These are phyloP conservation scores for Pogonognathellus flavescens DNA, from an alignment of 1,140 invertebrate genomes.

Conservation along the genomic window DNA sequence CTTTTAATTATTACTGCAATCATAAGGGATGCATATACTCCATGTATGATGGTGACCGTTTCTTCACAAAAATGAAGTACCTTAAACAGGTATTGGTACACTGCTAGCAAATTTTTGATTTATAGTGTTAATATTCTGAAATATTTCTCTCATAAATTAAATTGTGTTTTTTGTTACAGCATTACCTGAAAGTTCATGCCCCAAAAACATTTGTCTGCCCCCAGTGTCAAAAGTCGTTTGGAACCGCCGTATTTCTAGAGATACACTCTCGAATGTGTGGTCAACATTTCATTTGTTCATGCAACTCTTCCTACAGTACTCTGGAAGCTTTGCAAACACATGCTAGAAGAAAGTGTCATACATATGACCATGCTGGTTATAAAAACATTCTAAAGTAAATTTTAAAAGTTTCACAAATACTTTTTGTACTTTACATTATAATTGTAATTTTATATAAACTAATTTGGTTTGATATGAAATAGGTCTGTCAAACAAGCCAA, in stretches of 20 bases:
- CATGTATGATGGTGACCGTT: slow-evolving; percentile 67
- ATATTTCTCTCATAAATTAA: no score
- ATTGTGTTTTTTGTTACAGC: no score
- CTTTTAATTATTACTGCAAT: slow-evolving; percentile 70
- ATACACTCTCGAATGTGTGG: slow-evolving; percentile 73
- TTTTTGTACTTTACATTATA: not conserved
- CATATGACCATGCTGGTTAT: slow-evolving; percentile 66
- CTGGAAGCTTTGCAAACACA: slow-evolving; percentile 76
- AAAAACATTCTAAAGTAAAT: slow-evolving; percentile 69
- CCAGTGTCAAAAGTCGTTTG: slow-evolving; percentile 74
- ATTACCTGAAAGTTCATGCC: slow-evolving; percentile 77
- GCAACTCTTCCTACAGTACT: slow-evolving; percentile 72
- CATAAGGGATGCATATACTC: slow-evolving; percentile 70
- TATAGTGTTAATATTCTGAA: no score
- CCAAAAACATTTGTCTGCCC: slow-evolving; percentile 73
- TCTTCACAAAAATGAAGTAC: slow-evolving; percentile 71
- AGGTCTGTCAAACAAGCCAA: slow-evolving; percentile 12
- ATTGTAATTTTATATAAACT: no score
- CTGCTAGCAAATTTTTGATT: slow-evolving; percentile 4
- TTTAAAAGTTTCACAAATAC: not conserved
- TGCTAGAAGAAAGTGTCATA: slow-evolving; percentile 73
- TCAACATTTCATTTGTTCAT: slow-evolving; percentile 73
- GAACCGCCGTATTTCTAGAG: slow-evolving; percentile 71
- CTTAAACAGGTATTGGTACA: slow-evolving; percentile 70
- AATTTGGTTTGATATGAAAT: not conserved